Evolutionary conservation across 2,113 vertebrate genomes (phyloP), one percentile per base, ranked within the genome.

Genomic region (Cynopterus brachyotis): DNA sequence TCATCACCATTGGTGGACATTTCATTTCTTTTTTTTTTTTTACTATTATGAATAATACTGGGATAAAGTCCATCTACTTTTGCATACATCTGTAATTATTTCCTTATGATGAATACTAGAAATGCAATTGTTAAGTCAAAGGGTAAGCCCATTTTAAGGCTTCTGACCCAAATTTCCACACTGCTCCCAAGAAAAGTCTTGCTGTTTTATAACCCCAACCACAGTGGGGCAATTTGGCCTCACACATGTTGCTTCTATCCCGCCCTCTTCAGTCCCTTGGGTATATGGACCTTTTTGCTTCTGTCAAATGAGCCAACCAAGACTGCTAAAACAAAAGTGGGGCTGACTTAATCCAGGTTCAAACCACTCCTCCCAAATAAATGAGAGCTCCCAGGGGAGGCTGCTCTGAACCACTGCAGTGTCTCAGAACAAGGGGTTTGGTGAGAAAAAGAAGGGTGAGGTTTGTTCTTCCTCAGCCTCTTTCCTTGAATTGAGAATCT

Each of bases 401-500:
- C 12, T 55, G 88, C 57, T 95, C 66, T 87, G 82, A 85, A 83
- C 42, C 30, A 60, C 6, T 15, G 45, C 50, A 24, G 59, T 57
- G 72, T 76, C 53, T 50, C 10, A 55, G 50, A 81, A 82, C 32
- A 92, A 92, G 81, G 57, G 5, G 2, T 19, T 45, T 40, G 72
- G 72, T 79, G 70, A 88, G 66, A 50, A 37, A 50, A 66, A n/a
- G 60, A 66, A 78, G 55, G 64, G 64, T 40, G 28, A 50, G 42
- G 57, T 83, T 79, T 96, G 47, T 60, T 78, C 53, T 79, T 16
- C n/a, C 12, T 57, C 17, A 70, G 82, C 9, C 40, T 53, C 80
- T 72, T 75, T 69, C 70, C 72, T 80, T 93, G 69, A 95, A 95
- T 42, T 37, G 64, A 89, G 79, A 89, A 97, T 90, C 66, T 62